Base-by-base conservation (phyloP, 2,888 invertebrate genomes). In the Axea sp. region DNA sequence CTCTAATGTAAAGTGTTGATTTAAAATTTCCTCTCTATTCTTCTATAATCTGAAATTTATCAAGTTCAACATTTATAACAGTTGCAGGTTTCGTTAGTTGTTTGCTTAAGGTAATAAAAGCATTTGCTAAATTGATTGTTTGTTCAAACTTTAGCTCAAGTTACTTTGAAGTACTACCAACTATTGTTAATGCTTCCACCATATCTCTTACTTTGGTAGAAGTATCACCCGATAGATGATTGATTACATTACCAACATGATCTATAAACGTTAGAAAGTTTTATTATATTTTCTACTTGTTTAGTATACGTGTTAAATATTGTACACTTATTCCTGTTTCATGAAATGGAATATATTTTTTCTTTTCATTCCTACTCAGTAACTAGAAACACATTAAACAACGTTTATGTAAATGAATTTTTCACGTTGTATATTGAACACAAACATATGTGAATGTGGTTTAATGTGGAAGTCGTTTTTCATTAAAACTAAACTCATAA, bases 141-240 rank as follows among this genome's bases (percentile, higher is more conserved):
- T 49, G 17, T 2, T 49, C 12, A 17, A 49, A 8, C 1, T 49
- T 19, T 8, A 49, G 31, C 15, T 33, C 49, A 49, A 49, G 31
- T 12, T 45, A 14, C 14, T 45, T 45, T 14, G 43, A 26, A 45
- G 11, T 49, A 30, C 59, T 45, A 33, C 59, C 43, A 43, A 59
- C 33, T 59, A 15, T 59, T 9, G 30, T 24, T 4, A 59, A 35
- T 4, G 59, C 33, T 31, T 31, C n/a, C 12, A 59, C 35, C 59
- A 59, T 59, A 22, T 59, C 43, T 8, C 31, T 59, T 59, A 45
- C 59, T 45, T 59, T 59, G 33, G 59, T 45, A 45, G 59, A 43
- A 59, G 45, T 59, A 8, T 59, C 45, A 45, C 45, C 59, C 45
- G 59, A 59, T 3, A 59, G 14, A 24, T 59, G 43, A 15, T 43